Evolutionary conservation across 2,888 invertebrate species (phyloP).

Genomic region (Conistra vaccinii): DNA sequence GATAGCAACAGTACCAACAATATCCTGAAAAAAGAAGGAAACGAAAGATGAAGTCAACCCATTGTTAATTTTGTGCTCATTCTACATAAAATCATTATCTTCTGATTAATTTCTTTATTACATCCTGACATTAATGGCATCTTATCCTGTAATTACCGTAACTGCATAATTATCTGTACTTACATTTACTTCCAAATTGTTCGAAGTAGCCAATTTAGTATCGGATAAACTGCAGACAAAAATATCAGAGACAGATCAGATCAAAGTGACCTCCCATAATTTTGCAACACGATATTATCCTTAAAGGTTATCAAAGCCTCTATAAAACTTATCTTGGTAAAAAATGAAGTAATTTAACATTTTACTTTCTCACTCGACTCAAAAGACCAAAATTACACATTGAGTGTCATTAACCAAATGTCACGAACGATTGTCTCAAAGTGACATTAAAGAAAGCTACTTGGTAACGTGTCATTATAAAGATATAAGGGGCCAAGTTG

Average conservation of each 20-base stretch:
- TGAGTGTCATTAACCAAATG: slow-evolving; percentile 63
- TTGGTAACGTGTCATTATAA: slow-evolving; percentile 78
- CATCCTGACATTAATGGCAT: slow-evolving; percentile 12
- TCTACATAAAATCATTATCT: neutral
- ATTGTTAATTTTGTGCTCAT: neutral
- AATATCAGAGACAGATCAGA: slow-evolving; percentile 49
- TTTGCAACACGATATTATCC: slow-evolving; percentile 52
- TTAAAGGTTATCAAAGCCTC: slow-evolving; percentile 50
- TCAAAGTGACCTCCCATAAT: slow-evolving; percentile 44
- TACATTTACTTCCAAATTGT: slow-evolving; percentile 16
- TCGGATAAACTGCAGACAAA: slow-evolving; percentile 32
- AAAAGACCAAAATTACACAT: slow-evolving; percentile 62
- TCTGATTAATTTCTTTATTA: slow-evolving; percentile 24
- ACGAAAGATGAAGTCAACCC: neutral
- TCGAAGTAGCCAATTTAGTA: slow-evolving; percentile 19
- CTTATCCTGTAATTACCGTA: slow-evolving; percentile 24
- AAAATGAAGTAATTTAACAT: slow-evolving; percentile 60
- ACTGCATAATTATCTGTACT: slow-evolving; percentile 30
- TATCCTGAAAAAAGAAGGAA: neutral
- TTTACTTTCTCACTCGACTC: slow-evolving; percentile 55
- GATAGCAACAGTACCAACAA: neutral
- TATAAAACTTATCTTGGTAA: slow-evolving; percentile 38
- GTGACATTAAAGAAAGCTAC: slow-evolving; percentile 69
- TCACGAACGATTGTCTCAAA: slow-evolving; percentile 65
- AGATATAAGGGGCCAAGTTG: slow-evolving; percentile 79